phyloP scores from a whole-genome alignment of 1,140 invertebrate genomes.

The Pseudoatta argentina region DNA sequence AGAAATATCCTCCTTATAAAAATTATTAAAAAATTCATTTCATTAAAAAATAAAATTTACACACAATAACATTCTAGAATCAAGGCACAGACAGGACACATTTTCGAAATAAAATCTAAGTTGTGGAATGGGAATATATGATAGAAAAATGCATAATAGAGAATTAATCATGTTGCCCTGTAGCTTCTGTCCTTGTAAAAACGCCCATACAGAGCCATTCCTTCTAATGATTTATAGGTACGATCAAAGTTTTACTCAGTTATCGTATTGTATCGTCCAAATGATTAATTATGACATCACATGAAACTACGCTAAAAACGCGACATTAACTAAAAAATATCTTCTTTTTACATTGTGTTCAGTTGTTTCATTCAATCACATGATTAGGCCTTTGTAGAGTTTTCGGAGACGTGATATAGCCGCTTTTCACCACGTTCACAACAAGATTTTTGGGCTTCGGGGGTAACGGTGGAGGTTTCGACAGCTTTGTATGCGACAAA shows the following conservation, averaged over 20 bases:
- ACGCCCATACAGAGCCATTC: background rate
- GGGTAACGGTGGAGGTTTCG: slow-evolving; percentile 84
- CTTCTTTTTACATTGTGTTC: slow-evolving; percentile 71
- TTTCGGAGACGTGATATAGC: slow-evolving; percentile 79
- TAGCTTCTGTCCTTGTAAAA: background rate
- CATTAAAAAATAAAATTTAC: slow-evolving; percentile 25
- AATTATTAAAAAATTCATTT: background rate
- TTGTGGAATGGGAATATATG: slow-evolving; percentile 33
- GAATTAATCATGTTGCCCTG: background rate
- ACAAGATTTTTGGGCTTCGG: slow-evolving; percentile 84
- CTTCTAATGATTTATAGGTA: slow-evolving; percentile 7
- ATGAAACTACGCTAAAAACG: slow-evolving; percentile 4
- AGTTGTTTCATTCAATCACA: slow-evolving; percentile 60
- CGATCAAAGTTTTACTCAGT: slow-evolving; percentile 10
- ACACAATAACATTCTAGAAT: slow-evolving; percentile 17
- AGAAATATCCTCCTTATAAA: background rate
- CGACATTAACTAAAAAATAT: slow-evolving; percentile 69
- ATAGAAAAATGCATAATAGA: slow-evolving; percentile 29
- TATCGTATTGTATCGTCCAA: background rate
- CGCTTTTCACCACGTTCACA: slow-evolving; percentile 76
- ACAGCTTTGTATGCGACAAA: slow-evolving; percentile 73
- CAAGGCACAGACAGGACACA: slow-evolving; percentile 43
- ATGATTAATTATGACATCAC: slow-evolving; percentile 22
- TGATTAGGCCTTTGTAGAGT: slow-evolving; percentile 78
- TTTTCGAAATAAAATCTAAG: slow-evolving; percentile 46